A percentile compares a stretch with the other conserved stretches of the same genome.
These are phyloP conservation scores for Lepidotrigona ventralis DNA, from an alignment of 1,140 invertebrate species.

Conservation along the genomic window DNA sequence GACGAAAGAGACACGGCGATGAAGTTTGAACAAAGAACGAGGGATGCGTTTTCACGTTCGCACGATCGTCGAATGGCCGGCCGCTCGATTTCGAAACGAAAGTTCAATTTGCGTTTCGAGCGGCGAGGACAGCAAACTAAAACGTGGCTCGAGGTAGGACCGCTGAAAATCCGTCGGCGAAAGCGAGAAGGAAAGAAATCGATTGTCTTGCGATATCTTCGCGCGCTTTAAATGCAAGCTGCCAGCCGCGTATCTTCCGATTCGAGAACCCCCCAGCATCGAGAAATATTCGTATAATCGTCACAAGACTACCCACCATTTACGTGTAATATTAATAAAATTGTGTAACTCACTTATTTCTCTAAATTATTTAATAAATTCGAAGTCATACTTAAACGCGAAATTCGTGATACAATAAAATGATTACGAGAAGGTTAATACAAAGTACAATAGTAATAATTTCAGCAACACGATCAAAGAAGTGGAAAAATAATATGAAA, in stretches of 20 bases:
- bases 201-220: constrained; percentile 48
- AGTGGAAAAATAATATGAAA: too few relatives aligned
- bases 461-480: too few relatives aligned
- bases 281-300: neutral
- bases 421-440: too few relatives aligned
- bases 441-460: too few relatives aligned
- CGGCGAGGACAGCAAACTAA: constrained; percentile 33
- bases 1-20: neutral
- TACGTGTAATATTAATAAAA: too few relatives aligned
- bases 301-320: too few relatives aligned
- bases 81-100: neutral
- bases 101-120: constrained; percentile 31
- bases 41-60: neutral
- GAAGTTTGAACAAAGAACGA: neutral
- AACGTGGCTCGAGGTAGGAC: constrained; percentile 3
- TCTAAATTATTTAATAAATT: too few relatives aligned
- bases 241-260: neutral
- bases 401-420: too few relatives aligned
- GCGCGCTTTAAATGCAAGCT: constrained; percentile 35
- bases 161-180: constrained; percentile 13
- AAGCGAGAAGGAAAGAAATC: constrained; percentile 35
- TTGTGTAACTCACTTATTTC: too few relatives aligned
- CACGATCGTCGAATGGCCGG: neutral
- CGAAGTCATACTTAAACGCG: too few relatives aligned
- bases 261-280: neutral